phyloP scores from a whole-genome alignment of 2,888 invertebrate genomes.

The Labia minor region DNA sequence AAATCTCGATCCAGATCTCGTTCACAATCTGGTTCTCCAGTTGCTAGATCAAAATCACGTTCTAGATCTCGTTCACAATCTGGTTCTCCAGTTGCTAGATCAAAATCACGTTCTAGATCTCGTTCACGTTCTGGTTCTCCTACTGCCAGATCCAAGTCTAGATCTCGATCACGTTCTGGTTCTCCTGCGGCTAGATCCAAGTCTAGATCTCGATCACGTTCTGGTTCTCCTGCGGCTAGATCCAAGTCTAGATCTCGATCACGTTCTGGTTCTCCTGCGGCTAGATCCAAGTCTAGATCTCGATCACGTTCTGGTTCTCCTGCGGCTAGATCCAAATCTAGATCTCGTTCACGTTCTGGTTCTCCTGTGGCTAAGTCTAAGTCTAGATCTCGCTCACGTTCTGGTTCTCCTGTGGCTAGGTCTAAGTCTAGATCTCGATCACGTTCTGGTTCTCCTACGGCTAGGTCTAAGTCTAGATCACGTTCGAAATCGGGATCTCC shows the following conservation, averaged over 20 bases:
- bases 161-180: conserved; percentile 31
- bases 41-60: conserved; percentile 30
- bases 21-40: conserved; percentile 27
- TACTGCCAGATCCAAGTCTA: conserved; percentile 21
- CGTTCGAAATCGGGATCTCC: conserved; percentile 21
- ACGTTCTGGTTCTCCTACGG: conserved; percentile 23
- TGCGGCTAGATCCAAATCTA: conserved; percentile 24
- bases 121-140: conserved; percentile 31
- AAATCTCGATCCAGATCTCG: conserved; percentile 29
- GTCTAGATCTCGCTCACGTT: conserved; percentile 26
- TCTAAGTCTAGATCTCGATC: conserved; percentile 28
- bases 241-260: conserved; percentile 23
- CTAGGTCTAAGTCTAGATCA: conserved; percentile 9
- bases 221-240: conserved; percentile 17
- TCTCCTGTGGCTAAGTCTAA: conserved; percentile 19
- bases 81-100: conserved; percentile 33
- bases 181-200: conserved; percentile 26
- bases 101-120: conserved; percentile 31
- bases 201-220: conserved; percentile 29
- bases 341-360: conserved; percentile 27
- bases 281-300: conserved; percentile 27
- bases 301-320: conserved; percentile 29
- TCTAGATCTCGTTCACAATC: conserved; percentile 33
- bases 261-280: conserved; percentile 27
- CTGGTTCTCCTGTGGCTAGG: conserved; percentile 23